Conservation (phyloP, 2,113 vertebrate species). For the Pseudorectes ferrugineus region DNA sequence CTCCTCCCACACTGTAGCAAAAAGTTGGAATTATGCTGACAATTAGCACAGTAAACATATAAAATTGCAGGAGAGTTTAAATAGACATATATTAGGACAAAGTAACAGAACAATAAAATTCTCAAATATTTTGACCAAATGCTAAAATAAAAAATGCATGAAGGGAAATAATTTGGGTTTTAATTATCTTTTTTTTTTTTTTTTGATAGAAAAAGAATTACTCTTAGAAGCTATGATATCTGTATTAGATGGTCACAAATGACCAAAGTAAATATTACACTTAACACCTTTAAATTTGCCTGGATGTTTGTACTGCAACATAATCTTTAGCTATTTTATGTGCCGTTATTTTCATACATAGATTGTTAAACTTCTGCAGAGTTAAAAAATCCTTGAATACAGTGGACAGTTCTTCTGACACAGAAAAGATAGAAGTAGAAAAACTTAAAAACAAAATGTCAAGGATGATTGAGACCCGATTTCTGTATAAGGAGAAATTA, state of each 20-base stretch:
- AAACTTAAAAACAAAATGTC: not conserved
- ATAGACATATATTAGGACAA: not conserved
- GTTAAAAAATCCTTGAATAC: not conserved
- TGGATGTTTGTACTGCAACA: not conserved
- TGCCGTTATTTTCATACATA: not conserved
- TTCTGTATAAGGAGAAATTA: not conserved
- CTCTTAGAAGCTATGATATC: not conserved
- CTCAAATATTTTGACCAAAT: not conserved
- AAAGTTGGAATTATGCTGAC: not conserved
- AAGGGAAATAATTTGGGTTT: not conserved
- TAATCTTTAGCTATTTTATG: not conserved
- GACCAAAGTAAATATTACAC: not conserved
- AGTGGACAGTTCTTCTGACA: not conserved
- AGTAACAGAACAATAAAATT: not conserved
- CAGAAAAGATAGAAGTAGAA: not conserved
- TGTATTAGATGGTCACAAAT: not conserved
- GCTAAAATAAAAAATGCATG: not conserved
- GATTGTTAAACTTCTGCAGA: not conserved
- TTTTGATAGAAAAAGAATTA: not conserved
- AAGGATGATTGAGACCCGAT: fast-evolving
- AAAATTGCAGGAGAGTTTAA: not conserved
- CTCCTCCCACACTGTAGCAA: not conserved
- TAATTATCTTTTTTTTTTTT: fast-evolving
- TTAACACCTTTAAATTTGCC: not conserved
- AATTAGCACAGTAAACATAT: not conserved